Evolutionary conservation across 1,140 invertebrate genomes (phyloP), one percentile per base, ranked within the genome.

Genomic region (Neotoxoptera formosana): DNA sequence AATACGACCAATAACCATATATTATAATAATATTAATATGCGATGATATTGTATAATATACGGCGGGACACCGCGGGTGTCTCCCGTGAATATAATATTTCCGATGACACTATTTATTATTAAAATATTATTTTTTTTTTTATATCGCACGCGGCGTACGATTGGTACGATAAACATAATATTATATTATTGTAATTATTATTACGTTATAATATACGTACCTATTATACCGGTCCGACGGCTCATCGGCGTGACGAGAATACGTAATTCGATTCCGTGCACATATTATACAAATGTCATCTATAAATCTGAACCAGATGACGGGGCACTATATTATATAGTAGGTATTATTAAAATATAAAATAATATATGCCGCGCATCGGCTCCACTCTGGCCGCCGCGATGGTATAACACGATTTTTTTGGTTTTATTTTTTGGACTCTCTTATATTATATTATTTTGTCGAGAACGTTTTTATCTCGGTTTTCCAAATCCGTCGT

Each of bases 271-370:
- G 60, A 76, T 76, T 76, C 14, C 30, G 60, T 14, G 60, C 30
- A n/a, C 23, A 23, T 9, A 25, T 30, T n/a, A n/a, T n/a, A n/a
- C n/a, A 76, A 76, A 76, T 76, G 60, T 76, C 60, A 76, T n/a
- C 60, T n/a, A 76, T 76, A 76, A 76, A 76, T 76, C 60, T 76
- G 60, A n/a, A 76, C 60, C 60, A 76, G 30, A 67, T 67, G 60
- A 76, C 60, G n/a, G 30, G 17, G 30, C 60, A 76, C 14, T 76
- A 76, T n/a, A 76, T 41, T 2, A 41, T 4, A n/a, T n/a, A n/a
- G n/a, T n/a, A n/a, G n/a, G n/a, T n/a, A 41, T 2, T 41, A 41
- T 41, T 41, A 76, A n/a, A n/a, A 34, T 67, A 60, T 67, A 23
- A 21, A n/a, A 67, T 67, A 67, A 67, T 67, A n/a, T n/a, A n/a